Conservation (phyloP, 2,888 invertebrate genomes). For the Nymphalis urticae region DNA sequence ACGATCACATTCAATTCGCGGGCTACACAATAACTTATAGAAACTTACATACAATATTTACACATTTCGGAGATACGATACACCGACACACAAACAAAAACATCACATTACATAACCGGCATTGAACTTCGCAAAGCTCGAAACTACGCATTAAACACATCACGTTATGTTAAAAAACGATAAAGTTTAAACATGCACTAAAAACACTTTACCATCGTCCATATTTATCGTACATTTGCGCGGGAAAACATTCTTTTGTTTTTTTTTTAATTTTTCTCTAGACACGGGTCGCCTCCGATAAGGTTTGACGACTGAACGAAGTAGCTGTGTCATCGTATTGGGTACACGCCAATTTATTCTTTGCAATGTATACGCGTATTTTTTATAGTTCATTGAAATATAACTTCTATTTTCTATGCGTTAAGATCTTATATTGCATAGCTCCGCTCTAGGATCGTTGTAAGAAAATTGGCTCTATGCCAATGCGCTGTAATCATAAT, state of each 20-base stretch:
- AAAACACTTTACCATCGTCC: constrained; percentile 59
- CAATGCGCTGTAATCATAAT: constrained; percentile 48
- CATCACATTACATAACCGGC: constrained; percentile 64
- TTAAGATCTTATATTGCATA: constrained; percentile 26
- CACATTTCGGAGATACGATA: constrained; percentile 9
- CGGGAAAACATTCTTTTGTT: constrained; percentile 62
- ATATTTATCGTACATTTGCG: constrained; percentile 66
- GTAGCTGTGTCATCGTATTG: constrained; percentile 60
- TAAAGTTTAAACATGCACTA: constrained; percentile 49
- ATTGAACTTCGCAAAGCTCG: constrained; percentile 57
- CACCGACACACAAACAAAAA: constrained; percentile 45
- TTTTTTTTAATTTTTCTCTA: constrained; percentile 45
- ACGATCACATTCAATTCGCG: not conserved
- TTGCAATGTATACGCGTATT: constrained; percentile 26
- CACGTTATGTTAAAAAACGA: constrained; percentile 34
- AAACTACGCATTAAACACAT: constrained; percentile 43
- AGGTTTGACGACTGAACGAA: constrained; percentile 57
- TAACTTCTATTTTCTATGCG: not conserved
- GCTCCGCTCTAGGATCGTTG: constrained; percentile 22
- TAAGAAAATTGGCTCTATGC: constrained; percentile 56
- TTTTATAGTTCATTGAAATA: constrained; percentile 4
- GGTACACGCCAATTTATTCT: constrained; percentile 53
- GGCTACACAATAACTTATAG: not conserved
- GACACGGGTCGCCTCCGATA: constrained; percentile 49
- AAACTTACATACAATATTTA: constrained; percentile 16